phyloP scores from a whole-genome alignment of 2,888 invertebrate genomes.

The Ypsolopha scabrella region DNA sequence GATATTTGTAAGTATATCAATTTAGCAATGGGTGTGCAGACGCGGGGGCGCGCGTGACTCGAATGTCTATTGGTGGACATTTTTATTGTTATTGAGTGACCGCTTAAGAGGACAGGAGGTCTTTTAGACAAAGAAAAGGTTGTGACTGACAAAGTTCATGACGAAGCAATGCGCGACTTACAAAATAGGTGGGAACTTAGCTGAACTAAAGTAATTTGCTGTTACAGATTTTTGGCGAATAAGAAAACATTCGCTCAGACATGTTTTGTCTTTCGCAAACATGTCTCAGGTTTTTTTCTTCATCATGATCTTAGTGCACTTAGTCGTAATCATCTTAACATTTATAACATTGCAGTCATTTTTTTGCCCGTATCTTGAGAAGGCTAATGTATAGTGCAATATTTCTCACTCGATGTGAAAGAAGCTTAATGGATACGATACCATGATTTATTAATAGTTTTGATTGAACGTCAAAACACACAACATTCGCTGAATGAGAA shows the following conservation, averaged over 20 bases:
- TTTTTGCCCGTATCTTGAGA: background rate
- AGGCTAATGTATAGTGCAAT: background rate
- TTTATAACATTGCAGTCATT: background rate
- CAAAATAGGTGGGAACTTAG: too few relatives aligned
- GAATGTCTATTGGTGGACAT: conserved; percentile 48
- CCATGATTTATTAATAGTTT: conserved; percentile 3
- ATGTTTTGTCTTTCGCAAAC: too few relatives aligned
- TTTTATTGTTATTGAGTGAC: conserved; percentile 62
- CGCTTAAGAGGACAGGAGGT: conserved; percentile 23
- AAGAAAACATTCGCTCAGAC: too few relatives aligned
- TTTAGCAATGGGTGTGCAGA: conserved; percentile 59
- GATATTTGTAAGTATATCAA: conserved; percentile 46
- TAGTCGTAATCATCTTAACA: too few relatives aligned
- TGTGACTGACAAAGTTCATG: background rate
- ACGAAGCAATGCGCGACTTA: too few relatives aligned
- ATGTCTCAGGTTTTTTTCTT: too few relatives aligned
- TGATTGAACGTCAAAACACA: background rate
- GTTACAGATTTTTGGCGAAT: too few relatives aligned
- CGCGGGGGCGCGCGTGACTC: conserved; percentile 50
- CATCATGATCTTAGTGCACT: too few relatives aligned
- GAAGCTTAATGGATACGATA: conserved; percentile 2
- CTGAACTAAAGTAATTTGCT: too few relatives aligned
- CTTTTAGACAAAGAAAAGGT: background rate
- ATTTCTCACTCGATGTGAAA: conserved; percentile 1
- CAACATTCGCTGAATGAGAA: too few relatives aligned